Percentiles rank a stretch among this genome's conserved stretches.
Conservation (phyloP, 2,888 invertebrate genomes). For the Microchrysa polita region DNA sequence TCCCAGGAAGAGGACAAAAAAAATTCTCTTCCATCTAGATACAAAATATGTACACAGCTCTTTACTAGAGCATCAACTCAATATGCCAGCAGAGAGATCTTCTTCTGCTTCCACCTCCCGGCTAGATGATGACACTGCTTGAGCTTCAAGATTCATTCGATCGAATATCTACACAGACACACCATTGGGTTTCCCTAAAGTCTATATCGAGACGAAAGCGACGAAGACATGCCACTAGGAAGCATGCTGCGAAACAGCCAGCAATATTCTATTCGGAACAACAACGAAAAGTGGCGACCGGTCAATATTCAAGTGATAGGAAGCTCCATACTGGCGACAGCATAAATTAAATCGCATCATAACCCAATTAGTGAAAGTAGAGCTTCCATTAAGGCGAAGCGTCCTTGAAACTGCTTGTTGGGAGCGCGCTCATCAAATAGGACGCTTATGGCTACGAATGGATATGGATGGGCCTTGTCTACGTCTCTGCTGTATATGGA, state of each 20-base stretch:
- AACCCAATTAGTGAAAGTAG: slow-evolving; percentile 44
- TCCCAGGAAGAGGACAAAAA: background rate
- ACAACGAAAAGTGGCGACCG: slow-evolving; percentile 23
- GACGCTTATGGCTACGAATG: too few relatives aligned
- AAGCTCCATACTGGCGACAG: slow-evolving; percentile 38
- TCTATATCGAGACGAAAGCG: too few relatives aligned
- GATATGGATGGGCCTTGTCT: too few relatives aligned
- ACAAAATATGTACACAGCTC: too few relatives aligned
- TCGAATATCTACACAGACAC: too few relatives aligned
- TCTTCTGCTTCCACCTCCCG: background rate
- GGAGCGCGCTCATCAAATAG: background rate
- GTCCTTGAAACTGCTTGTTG: slow-evolving; percentile 24
- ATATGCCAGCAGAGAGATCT: too few relatives aligned
- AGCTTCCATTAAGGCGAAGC: slow-evolving; percentile 35
- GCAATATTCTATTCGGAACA: background rate
- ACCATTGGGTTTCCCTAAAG: too few relatives aligned
- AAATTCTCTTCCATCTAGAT: background rate
- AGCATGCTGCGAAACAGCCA: background rate
- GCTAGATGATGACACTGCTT: background rate
- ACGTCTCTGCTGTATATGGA: too few relatives aligned
- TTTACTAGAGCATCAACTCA: too few relatives aligned
- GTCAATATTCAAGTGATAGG: slow-evolving; percentile 31
- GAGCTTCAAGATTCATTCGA: background rate
- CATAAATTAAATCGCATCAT: slow-evolving; percentile 43
- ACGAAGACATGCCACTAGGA: background rate